Evolutionary conservation across 2,888 invertebrate genomes (phyloP).

Genomic region (Sesia apiformis): DNA sequence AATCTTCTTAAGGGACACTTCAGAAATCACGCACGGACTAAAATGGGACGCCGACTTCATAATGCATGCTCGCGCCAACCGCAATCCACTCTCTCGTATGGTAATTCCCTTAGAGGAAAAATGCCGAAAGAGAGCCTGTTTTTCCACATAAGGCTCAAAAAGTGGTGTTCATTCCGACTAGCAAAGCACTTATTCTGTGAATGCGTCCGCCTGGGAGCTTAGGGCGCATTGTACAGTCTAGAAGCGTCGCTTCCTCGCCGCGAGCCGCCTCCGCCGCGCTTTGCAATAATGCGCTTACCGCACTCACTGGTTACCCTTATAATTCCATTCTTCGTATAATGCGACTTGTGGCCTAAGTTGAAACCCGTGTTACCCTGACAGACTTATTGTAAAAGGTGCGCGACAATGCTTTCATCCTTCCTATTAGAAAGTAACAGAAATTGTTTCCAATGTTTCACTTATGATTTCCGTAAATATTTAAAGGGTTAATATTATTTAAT

Average conservation of each 20-base stretch:
- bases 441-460: not conserved
- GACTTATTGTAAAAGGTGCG: slow-evolving; percentile 21
- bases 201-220: slow-evolving; percentile 50
- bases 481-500: not conserved
- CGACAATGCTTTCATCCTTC: slow-evolving; percentile 7
- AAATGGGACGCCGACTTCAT: not conserved
- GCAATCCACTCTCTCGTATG: slow-evolving; percentile 27
- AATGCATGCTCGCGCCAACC: slow-evolving; percentile 24
- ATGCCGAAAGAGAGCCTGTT: slow-evolving; percentile 27
- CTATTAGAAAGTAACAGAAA: not conserved
- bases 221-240: slow-evolving; percentile 62
- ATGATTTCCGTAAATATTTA: not conserved
- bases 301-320: slow-evolving; percentile 50
- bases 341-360: slow-evolving; percentile 54
- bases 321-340: slow-evolving; percentile 56
- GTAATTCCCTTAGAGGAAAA: slow-evolving; percentile 35
- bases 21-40: slow-evolving; percentile 1
- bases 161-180: slow-evolving; percentile 54
- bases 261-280: slow-evolving; percentile 28
- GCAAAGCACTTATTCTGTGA: slow-evolving; percentile 55
- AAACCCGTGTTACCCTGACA: slow-evolving; percentile 55
- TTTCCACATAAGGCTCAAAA: slow-evolving; percentile 48
- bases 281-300: slow-evolving; percentile 67
- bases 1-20: slow-evolving; percentile 21
- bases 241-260: slow-evolving; percentile 35